These are phyloP conservation scores for Ascidia mentula DNA, from an alignment of 23 tunicate genomes.

Conservation along the genomic window DNA sequence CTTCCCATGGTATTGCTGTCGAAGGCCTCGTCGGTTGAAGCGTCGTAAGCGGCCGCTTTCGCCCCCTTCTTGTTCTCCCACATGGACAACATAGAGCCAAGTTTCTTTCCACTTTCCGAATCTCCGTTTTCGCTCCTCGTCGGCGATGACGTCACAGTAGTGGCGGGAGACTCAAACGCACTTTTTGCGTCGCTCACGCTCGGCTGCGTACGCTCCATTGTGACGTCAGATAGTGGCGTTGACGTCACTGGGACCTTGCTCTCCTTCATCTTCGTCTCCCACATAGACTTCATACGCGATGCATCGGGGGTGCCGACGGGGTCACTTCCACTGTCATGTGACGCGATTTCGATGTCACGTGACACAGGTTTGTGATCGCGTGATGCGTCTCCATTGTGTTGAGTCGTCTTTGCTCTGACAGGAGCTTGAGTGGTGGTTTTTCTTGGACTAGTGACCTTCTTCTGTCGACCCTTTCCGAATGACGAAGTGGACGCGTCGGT, in stretches of 20 bases:
- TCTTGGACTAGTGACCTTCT: background rate
- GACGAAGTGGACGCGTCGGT: constrained; percentile 32
- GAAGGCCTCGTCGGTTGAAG: constrained; percentile 45
- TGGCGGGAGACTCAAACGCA: background rate
- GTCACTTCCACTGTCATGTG: background rate
- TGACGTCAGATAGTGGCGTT: background rate
- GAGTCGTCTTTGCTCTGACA: background rate
- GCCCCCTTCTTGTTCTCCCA: constrained; percentile 55
- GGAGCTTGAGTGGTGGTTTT: background rate
- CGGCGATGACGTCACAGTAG: constrained; percentile 7
- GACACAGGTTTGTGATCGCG: background rate
- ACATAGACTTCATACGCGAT: constrained; percentile 57
- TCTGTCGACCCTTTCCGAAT: background rate
- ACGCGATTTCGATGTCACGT: background rate
- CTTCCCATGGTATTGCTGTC: constrained; percentile 42
- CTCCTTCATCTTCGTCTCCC: constrained; percentile 46
- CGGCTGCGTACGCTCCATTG: background rate
- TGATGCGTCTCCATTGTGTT: background rate
- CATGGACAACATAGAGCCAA: constrained; percentile 64
- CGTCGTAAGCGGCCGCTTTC: constrained; percentile 22
- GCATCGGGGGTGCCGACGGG: constrained; percentile 33
- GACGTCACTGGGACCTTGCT: constrained; percentile 1
- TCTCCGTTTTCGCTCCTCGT: background rate
- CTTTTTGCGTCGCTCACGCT: background rate
- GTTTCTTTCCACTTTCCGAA: background rate